These are phyloP conservation scores for Apostichopus parvimensis DNA, from an alignment of 35 echinoderm and acorn worm genomes.

Conservation along the genomic window DNA sequence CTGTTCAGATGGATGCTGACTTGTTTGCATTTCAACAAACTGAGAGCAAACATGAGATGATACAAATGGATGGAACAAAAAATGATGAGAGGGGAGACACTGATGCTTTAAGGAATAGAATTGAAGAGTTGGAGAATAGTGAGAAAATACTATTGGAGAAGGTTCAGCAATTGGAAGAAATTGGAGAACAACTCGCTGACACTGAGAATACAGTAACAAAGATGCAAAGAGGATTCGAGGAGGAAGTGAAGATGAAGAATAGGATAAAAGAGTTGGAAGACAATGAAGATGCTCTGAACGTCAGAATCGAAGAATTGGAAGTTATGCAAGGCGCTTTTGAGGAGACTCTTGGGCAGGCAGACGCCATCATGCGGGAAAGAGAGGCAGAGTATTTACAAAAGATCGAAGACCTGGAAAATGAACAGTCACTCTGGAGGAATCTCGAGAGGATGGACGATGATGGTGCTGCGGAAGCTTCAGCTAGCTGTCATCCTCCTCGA, in stretches of 20 bases:
- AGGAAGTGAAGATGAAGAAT: slow-evolving; percentile 11
- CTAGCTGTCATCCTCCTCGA: neutral
- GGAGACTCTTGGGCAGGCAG: slow-evolving; percentile 83
- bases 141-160: slow-evolving; percentile 32
- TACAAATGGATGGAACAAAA: neutral
- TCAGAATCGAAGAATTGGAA: slow-evolving; percentile 68
- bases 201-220: slow-evolving; percentile 23
- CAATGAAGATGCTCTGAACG: slow-evolving; percentile 59
- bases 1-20: slow-evolving; percentile 11
- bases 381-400: slow-evolving; percentile 63
- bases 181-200: slow-evolving; percentile 33
- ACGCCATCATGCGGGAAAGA: slow-evolving; percentile 83
- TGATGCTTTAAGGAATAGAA: neutral
- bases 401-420: slow-evolving; percentile 70
- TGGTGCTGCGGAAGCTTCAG: slow-evolving; percentile 23
- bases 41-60: neutral
- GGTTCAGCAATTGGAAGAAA: slow-evolving; percentile 24
- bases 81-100: neutral
- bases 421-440: slow-evolving; percentile 66
- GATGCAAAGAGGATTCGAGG: slow-evolving; percentile 8
- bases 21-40: neutral
- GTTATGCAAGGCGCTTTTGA: slow-evolving; percentile 79
- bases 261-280: slow-evolving; percentile 53
- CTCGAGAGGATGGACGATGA: slow-evolving; percentile 56
- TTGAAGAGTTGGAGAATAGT: neutral